Percentiles rank a stretch among this genome's conserved stretches.
These are phyloP conservation scores for Pyralis farinalis DNA, from an alignment of 2,888 invertebrate genomes.

Conservation along the genomic window DNA sequence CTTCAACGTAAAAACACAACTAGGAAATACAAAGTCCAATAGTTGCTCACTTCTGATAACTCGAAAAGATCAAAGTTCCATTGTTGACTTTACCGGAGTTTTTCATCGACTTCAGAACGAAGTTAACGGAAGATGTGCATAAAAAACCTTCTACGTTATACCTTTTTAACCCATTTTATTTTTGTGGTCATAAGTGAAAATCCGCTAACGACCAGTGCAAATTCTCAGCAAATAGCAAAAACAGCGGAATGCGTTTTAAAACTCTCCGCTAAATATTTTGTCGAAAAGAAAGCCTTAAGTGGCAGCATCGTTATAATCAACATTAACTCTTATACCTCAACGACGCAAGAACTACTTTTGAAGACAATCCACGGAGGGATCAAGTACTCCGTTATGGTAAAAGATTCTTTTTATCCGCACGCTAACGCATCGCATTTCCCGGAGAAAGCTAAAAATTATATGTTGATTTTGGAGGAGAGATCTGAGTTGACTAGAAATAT, in stretches of 20 bases:
- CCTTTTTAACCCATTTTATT: slow-evolving; percentile 36
- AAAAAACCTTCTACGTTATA: slow-evolving; percentile 20
- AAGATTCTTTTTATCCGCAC: slow-evolving; percentile 70
- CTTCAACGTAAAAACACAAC: not conserved
- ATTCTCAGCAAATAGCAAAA: slow-evolving; percentile 58
- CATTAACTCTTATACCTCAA: slow-evolving; percentile 65
- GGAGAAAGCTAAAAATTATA: slow-evolving; percentile 78
- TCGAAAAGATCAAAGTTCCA: slow-evolving; percentile 10
- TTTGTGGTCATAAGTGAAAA: slow-evolving; percentile 44
- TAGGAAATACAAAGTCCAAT: not conserved
- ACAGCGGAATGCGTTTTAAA: slow-evolving; percentile 75
- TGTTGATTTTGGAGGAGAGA: slow-evolving; percentile 74
- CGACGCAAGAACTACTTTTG: slow-evolving; percentile 60
- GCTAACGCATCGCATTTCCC: slow-evolving; percentile 76
- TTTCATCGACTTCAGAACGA: slow-evolving; percentile 16
- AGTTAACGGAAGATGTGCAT: slow-evolving; percentile 31
- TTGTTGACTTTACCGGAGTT: slow-evolving; percentile 9
- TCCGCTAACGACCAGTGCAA: slow-evolving; percentile 52
- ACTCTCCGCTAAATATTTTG: slow-evolving; percentile 75
- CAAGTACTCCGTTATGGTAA: slow-evolving; percentile 75
- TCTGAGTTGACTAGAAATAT: slow-evolving; percentile 66
- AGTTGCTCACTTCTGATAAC: slow-evolving; percentile 10
- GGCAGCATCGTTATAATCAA: slow-evolving; percentile 76
- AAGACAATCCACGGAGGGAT: slow-evolving; percentile 66
- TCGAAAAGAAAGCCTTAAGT: slow-evolving; percentile 71